Evolutionary conservation across 2,888 invertebrate genomes (phyloP).

Genomic region (Ophion costatus): DNA sequence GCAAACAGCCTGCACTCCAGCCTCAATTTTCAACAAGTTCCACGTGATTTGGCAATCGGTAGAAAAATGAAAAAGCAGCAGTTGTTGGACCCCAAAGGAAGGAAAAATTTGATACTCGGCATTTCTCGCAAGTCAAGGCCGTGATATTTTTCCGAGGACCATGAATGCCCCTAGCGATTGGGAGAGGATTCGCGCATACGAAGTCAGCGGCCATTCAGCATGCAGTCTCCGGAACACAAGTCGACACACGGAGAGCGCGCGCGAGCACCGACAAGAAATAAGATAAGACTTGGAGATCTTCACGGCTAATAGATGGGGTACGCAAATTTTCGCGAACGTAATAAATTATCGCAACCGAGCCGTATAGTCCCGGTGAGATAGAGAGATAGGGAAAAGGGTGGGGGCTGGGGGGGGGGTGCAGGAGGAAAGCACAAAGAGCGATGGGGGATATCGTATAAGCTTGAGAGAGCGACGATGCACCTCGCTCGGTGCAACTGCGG

Average conservation of each 20-base stretch:
- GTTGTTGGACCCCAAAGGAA: too few relatives aligned
- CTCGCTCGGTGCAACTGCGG: constrained; percentile 45
- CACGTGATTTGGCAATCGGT: too few relatives aligned
- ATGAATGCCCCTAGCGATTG: constrained; percentile 49
- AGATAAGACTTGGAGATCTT: constrained; percentile 66
- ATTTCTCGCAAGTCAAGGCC: constrained; percentile 63
- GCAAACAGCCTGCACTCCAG: too few relatives aligned
- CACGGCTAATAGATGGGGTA: constrained; percentile 73
- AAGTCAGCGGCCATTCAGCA: constrained; percentile 56
- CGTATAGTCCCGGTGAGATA: constrained; percentile 57
- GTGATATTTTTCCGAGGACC: constrained; percentile 57
- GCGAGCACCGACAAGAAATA: constrained; percentile 53
- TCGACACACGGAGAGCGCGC: constrained; percentile 56
- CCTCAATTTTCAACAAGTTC: too few relatives aligned
- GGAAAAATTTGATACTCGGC: too few relatives aligned
- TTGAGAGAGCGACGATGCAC: constrained; percentile 42
- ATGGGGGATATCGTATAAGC: constrained; percentile 67
- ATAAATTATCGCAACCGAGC: constrained; percentile 76
- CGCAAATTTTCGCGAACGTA: constrained; percentile 78
- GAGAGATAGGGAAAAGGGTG: constrained; percentile 63
- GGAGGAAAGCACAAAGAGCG: constrained; percentile 64
- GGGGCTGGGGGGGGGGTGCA: constrained; percentile 52
- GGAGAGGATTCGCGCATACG: constrained; percentile 43
- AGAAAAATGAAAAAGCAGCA: too few relatives aligned
- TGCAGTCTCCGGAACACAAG: constrained; percentile 63